A percentile compares a stretch with the other conserved stretches of the same genome.
Conservation (phyloP, 2,797 vertebrate genomes). For the Phalloptychus januarius region DNA sequence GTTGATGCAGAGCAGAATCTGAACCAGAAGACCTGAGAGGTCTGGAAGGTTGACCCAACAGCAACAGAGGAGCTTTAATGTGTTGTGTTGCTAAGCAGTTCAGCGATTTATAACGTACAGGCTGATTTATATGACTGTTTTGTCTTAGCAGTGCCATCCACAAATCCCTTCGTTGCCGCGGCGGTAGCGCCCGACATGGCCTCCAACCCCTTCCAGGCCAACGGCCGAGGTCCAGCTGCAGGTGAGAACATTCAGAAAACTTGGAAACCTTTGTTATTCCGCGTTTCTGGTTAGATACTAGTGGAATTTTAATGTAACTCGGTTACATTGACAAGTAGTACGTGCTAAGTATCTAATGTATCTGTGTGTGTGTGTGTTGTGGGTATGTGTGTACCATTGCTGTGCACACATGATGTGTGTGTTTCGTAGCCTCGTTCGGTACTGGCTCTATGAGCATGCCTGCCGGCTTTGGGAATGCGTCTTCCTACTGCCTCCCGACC, state of each 20-base stretch:
- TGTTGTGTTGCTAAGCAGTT: not conserved
- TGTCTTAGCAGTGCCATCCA: constrained; percentile 86
- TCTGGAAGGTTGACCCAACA: not conserved
- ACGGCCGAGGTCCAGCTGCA: constrained; percentile 86
- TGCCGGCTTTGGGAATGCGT: constrained; percentile 91
- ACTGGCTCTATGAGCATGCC: constrained; percentile 99
- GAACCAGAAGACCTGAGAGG: not conserved
- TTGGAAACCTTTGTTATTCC: not conserved
- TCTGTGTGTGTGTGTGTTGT: constrained; percentile 27
- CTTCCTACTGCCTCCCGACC: constrained; percentile 95
- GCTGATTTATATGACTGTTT: constrained; percentile 31
- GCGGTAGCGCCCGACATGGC: constrained; percentile 90
- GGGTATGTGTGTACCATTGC: constrained; percentile 32
- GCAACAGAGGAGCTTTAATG: not conserved
- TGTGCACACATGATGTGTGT: constrained; percentile 57
- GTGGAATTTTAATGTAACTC: constrained; percentile 49
- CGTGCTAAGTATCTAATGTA: constrained; percentile 49
- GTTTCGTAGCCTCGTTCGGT: constrained; percentile 87
- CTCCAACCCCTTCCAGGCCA: constrained; percentile 96
- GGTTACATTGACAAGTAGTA: constrained; percentile 52
- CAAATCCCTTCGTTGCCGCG: constrained; percentile 94
- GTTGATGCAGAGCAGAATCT: not conserved
- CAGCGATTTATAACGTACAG: not conserved
- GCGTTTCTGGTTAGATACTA: constrained; percentile 11
- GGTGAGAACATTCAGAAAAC: constrained; percentile 49